Evolutionary conservation across 2,888 invertebrate genomes (phyloP), one percentile per base, ranked within the genome.

Genomic region (Cephus runcator): DNA sequence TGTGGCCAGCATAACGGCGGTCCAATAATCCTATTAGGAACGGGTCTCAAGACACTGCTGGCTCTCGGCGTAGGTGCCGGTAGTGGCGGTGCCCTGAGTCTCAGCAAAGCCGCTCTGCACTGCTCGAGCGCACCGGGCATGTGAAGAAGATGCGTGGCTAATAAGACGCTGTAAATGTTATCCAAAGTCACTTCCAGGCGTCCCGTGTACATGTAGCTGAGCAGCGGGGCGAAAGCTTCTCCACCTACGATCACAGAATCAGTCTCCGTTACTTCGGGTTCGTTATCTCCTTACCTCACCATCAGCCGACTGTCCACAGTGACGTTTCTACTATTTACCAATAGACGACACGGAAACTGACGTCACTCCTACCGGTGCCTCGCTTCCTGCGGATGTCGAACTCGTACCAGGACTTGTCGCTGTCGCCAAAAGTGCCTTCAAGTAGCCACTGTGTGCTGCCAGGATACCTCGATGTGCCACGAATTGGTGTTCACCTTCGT

Each of bases 121-220:
- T 95, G 93, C 84, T 95, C 95, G 75, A 95, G 88, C 0, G 95
- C 95, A 23, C 95, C 92, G 1, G 95, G 95, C 95, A 96, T 95
- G 88, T 95, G 95, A 73, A 96, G 91, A 75, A 95, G 93, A 90
- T 95, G 95, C 12, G 95, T 95, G 9, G 95, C 95, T 80, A 95
- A 89, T 12, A 96, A 91, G 73, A 95, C 94, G 83, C 94, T 94
- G 91, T 95, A 95, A 82, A 96, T 95, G 91, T 96, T 96, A 79
- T 94, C 93, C 81, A 94, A 92, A 83, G 94, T 95, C 35, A 96
- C 92, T 86, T 95, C 95, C 85, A 96, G 90, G 83, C 94, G 94
- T 34, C 96, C 96, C 11, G 95, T 95, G 90, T 96, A 95, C 95
- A 96, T 95, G 92, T 95, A 96, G 34, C 95, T 94, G 68, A 96